phyloP scores from a whole-genome alignment of 92 coral and sea anemone species.

The Parazoanthus darwini region DNA sequence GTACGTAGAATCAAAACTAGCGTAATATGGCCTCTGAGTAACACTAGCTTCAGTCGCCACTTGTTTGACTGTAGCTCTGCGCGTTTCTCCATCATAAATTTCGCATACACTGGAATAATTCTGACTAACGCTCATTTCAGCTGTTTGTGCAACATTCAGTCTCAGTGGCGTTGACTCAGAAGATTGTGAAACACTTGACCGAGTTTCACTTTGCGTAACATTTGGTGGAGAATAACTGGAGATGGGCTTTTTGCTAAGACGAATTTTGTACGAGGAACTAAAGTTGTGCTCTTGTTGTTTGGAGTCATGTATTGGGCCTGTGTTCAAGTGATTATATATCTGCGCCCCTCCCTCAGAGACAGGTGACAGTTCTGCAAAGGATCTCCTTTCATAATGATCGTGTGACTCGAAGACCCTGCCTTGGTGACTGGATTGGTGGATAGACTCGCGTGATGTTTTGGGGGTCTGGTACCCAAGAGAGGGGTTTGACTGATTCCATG shows the following conservation, averaged over 20 bases:
- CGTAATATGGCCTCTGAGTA: conserved; percentile 16
- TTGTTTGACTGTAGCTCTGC: neutral
- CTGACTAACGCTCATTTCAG: neutral
- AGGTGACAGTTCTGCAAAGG: conserved; percentile 29
- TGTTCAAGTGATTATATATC: neutral
- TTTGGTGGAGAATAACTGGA: neutral
- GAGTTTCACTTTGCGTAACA: neutral
- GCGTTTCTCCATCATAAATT: neutral
- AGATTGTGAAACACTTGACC: neutral
- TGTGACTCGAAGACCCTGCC: conserved; percentile 14
- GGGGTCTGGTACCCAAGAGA: conserved; percentile 50
- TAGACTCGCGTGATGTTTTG: conserved; percentile 39
- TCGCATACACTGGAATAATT: conserved; percentile 5
- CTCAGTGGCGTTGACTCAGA: neutral
- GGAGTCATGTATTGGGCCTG: neutral
- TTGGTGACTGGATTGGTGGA: conserved; percentile 26
- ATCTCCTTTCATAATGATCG: conserved; percentile 19
- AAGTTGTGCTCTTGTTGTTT: conserved; percentile 9
- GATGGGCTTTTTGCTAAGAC: neutral
- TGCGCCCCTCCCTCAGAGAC: conserved; percentile 27
- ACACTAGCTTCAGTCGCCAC: neutral
- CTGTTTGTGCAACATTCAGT: neutral
- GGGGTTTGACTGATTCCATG: conserved; percentile 77
- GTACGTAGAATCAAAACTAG: neutral
- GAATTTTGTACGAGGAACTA: conserved; percentile 19